Conservation (phyloP, 2,888 invertebrate species). For the Pomacea canaliculata region DNA sequence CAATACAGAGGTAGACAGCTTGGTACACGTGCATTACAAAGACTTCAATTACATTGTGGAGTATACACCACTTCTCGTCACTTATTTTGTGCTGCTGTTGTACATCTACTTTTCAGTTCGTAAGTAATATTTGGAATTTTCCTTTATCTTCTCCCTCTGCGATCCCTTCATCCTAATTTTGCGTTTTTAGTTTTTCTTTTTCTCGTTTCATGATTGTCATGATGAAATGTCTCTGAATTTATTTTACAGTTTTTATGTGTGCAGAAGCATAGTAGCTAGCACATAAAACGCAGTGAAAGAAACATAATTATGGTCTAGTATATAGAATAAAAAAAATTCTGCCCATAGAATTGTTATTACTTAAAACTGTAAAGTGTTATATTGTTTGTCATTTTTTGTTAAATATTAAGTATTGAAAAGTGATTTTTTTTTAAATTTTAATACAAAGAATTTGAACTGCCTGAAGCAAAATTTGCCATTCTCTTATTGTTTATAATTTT, state of each 20-base stretch:
- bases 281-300: background rate
- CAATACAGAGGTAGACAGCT: conserved; percentile 47
- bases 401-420: no score
- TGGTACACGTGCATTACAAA: conserved; percentile 87
- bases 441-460: no score
- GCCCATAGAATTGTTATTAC: no score
- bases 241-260: background rate
- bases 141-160: background rate
- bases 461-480: no score
- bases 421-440: no score
- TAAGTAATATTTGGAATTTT: conserved; percentile 4
- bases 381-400: no score
- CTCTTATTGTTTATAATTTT: no score
- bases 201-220: background rate
- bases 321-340: no score
- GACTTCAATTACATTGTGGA: conserved; percentile 73
- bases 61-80: conserved; percentile 82
- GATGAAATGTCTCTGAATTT: no score
- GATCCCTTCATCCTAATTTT: background rate
- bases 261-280: background rate
- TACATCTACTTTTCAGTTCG: conserved; percentile 93
- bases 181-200: background rate
- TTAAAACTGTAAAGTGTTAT: no score
- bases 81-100: conserved; percentile 87
- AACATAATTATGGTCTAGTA: no score